Conservation (phyloP, 2,797 vertebrate species). For the Odontamblyopus lacepedii region DNA sequence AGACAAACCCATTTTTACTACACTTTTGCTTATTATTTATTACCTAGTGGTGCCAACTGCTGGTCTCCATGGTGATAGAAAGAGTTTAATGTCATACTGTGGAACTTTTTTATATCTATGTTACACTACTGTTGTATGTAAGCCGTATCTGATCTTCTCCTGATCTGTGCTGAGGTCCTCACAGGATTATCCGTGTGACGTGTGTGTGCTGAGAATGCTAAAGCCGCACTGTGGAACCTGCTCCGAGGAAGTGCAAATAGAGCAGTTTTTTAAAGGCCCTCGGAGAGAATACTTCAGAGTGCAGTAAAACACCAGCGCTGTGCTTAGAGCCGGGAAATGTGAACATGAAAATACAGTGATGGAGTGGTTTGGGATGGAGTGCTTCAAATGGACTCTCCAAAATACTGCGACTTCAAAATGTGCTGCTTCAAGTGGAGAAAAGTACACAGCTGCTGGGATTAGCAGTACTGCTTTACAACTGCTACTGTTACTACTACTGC, state of each 20-base stretch:
- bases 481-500: neutral
- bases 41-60: too few species aligned
- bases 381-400: neutral
- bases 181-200: too few species aligned
- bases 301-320: constrained; percentile 27
- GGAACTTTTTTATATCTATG: too few species aligned
- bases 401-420: neutral
- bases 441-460: neutral
- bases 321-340: constrained; percentile 4
- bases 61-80: too few species aligned
- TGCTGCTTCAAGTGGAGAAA: neutral
- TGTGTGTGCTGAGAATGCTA: too few species aligned
- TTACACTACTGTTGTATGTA: too few species aligned
- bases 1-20: too few species aligned
- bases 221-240: too few species aligned
- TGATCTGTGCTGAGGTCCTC: too few species aligned
- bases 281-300: constrained; percentile 34
- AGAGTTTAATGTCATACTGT: too few species aligned
- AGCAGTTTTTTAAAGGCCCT: constrained; percentile 21
- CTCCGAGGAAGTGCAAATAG: constrained; percentile 17
- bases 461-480: neutral
- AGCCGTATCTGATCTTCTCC: too few species aligned
- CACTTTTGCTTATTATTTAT: too few species aligned
- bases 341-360: constrained; percentile 27
- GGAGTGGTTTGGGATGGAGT: constrained; percentile 31